Evolutionary conservation across 2,113 vertebrate genomes (phyloP).

Genomic region (Eclectus roratus): DNA sequence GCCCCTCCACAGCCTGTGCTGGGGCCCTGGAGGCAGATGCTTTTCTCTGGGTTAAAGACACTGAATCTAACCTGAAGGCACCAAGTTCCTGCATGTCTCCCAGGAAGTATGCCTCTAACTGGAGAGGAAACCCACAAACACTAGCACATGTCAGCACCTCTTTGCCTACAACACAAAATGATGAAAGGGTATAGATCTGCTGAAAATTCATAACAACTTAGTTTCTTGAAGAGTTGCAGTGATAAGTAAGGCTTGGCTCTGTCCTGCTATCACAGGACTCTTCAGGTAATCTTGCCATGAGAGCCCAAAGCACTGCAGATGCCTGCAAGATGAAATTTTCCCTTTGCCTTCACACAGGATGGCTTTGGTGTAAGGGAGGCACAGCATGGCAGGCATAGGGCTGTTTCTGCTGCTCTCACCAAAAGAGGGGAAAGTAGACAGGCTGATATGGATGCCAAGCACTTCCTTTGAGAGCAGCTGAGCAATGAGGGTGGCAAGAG

Average conservation of each 20-base stretch:
- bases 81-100: not conserved
- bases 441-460: not conserved
- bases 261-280: not conserved
- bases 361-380: not conserved
- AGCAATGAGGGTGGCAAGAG: not conserved
- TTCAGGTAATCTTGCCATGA: not conserved
- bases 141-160: not conserved
- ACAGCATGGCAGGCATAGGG: not conserved
- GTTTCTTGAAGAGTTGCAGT: not conserved
- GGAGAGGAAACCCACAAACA: not conserved
- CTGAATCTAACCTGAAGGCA: not conserved
- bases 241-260: not conserved
- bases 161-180: not conserved
- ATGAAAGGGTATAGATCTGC: not conserved
- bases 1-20: not conserved
- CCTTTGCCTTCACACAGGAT: not conserved
- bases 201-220: not conserved
- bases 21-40: not conserved
- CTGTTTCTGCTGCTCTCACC: not conserved
- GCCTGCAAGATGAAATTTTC: accelerated
- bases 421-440: not conserved
- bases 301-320: not conserved
- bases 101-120: not conserved
- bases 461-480: not conserved
- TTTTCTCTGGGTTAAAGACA: not conserved